Evolutionary conservation across 2,797 vertebrate genomes (phyloP), one percentile per base, ranked within the genome.

Genomic region (Rhodeus uyekii): DNA sequence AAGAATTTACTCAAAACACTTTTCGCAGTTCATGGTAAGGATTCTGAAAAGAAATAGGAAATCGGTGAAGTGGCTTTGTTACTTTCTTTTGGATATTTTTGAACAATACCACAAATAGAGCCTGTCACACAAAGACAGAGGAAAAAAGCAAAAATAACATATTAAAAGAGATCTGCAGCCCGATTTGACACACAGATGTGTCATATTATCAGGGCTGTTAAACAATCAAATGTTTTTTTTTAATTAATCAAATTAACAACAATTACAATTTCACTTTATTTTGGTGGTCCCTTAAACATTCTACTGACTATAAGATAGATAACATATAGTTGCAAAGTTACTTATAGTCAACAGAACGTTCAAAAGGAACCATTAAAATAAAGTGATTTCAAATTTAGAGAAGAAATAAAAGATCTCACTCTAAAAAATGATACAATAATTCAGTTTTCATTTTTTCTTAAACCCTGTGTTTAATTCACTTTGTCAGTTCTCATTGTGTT

Each of bases 1-100:
- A 84, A 81, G 73, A 64, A 85, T 88, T 81, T 80, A 77, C 72
- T 64, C 50, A 83, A 85, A 86, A 78, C 75, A 82, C 65, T 80
- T 76, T 86, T 39, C 39, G 18, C 55, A 3, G 79, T 68, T 38
- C 82, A 55, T 64, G 44, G 22, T 44, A 22, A 67, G 38, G 7
- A 65, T 50, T 80, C 38, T 60, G 60, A 32, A 60, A 38, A 77
- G 76, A 83, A 82, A 86, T 64, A 84, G 12, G 60, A 86, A 85
- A 85, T 85, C 69, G 44, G 74, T 82, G 39, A 76, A 50, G 68
- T 38, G 55, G 13, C 42, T 64, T 71, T 38, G 46, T 38, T 75
- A 75, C 58, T 34, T 60, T 83, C 38, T 80, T 80, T 50, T 74
- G 61, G 74, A 69, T 71, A 64, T 80, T 78, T 83, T 69, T 69